Evolutionary conservation across 1,140 invertebrate species (phyloP).

Genomic region (Amyelois transitella): DNA sequence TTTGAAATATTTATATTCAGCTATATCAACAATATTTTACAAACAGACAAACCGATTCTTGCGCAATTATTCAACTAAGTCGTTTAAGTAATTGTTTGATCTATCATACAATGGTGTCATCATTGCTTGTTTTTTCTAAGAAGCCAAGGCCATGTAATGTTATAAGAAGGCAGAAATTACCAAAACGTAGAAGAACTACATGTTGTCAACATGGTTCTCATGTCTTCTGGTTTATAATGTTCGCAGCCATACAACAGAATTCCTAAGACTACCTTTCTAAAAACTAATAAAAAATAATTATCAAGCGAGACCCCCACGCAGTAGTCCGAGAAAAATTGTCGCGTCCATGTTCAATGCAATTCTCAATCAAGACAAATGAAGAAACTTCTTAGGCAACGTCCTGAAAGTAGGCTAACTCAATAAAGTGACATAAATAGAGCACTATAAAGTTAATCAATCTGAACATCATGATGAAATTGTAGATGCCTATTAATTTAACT

Average conservation of each 20-base stretch:
- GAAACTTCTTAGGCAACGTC: constrained; percentile 14
- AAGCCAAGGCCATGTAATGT: background rate
- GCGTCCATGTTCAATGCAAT: constrained; percentile 12
- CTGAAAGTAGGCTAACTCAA: constrained; percentile 27
- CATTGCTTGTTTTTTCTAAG: background rate
- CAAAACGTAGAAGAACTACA: too few species aligned
- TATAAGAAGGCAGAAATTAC: too few species aligned
- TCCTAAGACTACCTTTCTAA: too few species aligned
- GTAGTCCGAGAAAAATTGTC: constrained; percentile 14
- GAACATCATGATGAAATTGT: background rate
- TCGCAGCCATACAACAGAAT: too few species aligned
- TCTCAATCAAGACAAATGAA: constrained; percentile 24
- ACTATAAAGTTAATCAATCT: background rate
- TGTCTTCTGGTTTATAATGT: too few species aligned
- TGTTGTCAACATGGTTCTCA: too few species aligned
- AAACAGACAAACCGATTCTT: background rate
- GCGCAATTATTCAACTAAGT: background rate
- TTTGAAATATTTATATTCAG: too few species aligned
- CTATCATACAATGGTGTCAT: background rate
- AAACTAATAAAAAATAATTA: too few species aligned
- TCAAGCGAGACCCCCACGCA: background rate
- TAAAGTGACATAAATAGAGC: constrained; percentile 4
- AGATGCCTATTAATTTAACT: constrained; percentile 10
- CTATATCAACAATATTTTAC: too few species aligned
- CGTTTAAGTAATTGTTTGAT: background rate